Base-by-base conservation (phyloP, 2,888 invertebrate genomes). In the Metalampra italica region DNA sequence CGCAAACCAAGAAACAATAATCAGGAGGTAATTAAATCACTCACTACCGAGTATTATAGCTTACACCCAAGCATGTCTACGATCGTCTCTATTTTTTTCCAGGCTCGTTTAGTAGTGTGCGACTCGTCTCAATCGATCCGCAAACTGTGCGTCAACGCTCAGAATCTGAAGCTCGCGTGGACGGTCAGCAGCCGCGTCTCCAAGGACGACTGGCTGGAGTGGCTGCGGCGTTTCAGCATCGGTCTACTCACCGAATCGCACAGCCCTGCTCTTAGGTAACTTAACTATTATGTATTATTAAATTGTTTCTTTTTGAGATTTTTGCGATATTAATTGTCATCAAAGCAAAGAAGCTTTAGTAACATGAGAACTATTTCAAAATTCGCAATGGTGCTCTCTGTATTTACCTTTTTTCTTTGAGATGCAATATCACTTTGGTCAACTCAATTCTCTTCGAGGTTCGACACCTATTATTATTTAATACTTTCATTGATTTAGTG, bases 141-240 rank as follows among this genome's bases (percentile, higher is more conserved):
- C 68, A 92, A 95, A 72, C 82, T 97, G 48, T 95, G 94, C 68
- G 96, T 97, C 9, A 95, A 95, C 32, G 94, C 95, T 5, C 92
- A 93, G 22, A 96, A 96, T 75, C 86, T 98, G 41, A 96, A 97
- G 73, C 92, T 95, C 62, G 96, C 97, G 0, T 97, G 98, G 96
- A 95, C 96, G n/a, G 96, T 97, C 0, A 95, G 95, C 29, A 92
- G 97, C 47, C 91, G 97, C 52, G 97, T 98, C 0, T 98, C 98
- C 0, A 98, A 98, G 77, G 99, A 99, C 66, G 99, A 99, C 82
- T 99, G 99, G 99, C 90, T 98, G 43, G 98, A 99, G 77, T 99
- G 99, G 99, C 82, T 99, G 45, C 91, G 97, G 40, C 92, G 97
- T 40, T 91, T 99, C 51, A 97, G 97, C 52, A 96, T 98, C 56